A percentile compares a stretch with the other conserved stretches of the same genome.
These are phyloP conservation scores for Drosophila lowei DNA, from an alignment of 1,140 invertebrate genomes.

Conservation along the genomic window DNA sequence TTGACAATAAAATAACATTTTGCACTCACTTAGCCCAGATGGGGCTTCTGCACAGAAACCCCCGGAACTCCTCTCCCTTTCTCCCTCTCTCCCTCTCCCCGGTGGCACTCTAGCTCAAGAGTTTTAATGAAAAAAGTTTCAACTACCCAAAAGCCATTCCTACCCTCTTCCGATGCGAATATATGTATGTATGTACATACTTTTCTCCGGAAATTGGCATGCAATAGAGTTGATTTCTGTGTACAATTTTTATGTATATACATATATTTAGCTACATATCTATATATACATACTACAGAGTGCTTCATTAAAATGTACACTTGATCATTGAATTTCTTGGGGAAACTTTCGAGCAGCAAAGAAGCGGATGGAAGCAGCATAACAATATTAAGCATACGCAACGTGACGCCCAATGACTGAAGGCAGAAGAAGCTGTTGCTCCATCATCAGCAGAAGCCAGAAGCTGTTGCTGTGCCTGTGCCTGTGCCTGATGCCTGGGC, in stretches of 20 bases:
- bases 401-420: slow-evolving; percentile 29
- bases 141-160: slow-evolving; percentile 23
- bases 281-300: not conserved
- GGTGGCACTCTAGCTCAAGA: slow-evolving; percentile 30
- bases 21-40: slow-evolving; percentile 79
- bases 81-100: not conserved
- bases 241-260: slow-evolving; percentile 13
- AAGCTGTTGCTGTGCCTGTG: slow-evolving; percentile 36
- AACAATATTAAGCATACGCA: slow-evolving; percentile 76
- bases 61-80: not conserved
- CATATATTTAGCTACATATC: not conserved
- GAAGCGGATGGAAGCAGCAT: slow-evolving; percentile 38
- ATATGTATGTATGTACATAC: slow-evolving; percentile 3
- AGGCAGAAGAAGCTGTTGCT: slow-evolving; percentile 35
- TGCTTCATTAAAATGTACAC: slow-evolving; percentile 77
- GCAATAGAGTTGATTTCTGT: slow-evolving; percentile 63
- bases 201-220: slow-evolving; percentile 53
- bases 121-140: slow-evolving; percentile 80
- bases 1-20: slow-evolving; percentile 82
- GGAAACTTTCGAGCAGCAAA: slow-evolving; percentile 53
- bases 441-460: not conserved
- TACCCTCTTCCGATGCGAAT: no score
- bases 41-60: slow-evolving; percentile 20
- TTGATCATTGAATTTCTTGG: slow-evolving; percentile 78
- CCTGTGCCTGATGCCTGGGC: slow-evolving; percentile 16